A percentile compares a stretch with the other conserved stretches of the same genome.
phyloP scores from a whole-genome alignment of 2,888 invertebrate species.

The Neocrepidodera transversa region DNA sequence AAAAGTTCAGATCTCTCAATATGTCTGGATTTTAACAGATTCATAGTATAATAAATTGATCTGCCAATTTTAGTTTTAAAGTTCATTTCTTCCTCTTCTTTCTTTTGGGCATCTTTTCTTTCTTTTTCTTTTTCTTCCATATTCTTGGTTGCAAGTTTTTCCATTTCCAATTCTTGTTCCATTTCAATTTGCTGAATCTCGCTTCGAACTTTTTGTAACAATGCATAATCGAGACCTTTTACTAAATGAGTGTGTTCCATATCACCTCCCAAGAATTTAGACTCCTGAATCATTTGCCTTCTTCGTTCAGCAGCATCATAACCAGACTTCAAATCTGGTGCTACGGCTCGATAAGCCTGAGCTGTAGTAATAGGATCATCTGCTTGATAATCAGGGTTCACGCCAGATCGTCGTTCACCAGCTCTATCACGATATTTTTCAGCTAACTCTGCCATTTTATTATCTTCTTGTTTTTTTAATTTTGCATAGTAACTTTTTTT shows the following conservation, averaged over 20 bases:
- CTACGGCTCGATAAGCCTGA: conserved; percentile 80
- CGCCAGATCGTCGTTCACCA: conserved; percentile 74
- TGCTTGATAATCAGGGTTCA: conserved; percentile 79
- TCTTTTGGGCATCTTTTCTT: conserved; percentile 61
- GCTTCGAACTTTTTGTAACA: conserved; percentile 91
- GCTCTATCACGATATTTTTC: conserved; percentile 93
- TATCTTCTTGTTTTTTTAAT: conserved; percentile 93
- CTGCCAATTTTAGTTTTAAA: conserved; percentile 84
- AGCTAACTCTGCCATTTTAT: conserved; percentile 90
- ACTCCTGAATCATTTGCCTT: conserved; percentile 95
- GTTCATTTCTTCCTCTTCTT: conserved; percentile 77
- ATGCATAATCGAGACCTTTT: conserved; percentile 92
- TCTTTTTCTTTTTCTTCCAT: conserved; percentile 61
- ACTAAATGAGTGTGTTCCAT: conserved; percentile 99
- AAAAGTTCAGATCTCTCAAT: conserved; percentile 89
- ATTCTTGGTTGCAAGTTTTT: conserved; percentile 70
- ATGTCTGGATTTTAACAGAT: conserved; percentile 74
- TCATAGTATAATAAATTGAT: conserved; percentile 74
- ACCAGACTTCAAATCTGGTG: conserved; percentile 93
- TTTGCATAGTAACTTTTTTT: conserved; percentile 95
- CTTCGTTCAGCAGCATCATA: conserved; percentile 94
- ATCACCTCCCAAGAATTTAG: conserved; percentile 93
- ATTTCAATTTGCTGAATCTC: conserved; percentile 84
- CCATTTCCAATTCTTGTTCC: conserved; percentile 84
- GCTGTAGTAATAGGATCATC: conserved; percentile 87